Evolutionary conservation across 2,888 invertebrate genomes (phyloP).

Genomic region (Pachydiplax longipennis): DNA sequence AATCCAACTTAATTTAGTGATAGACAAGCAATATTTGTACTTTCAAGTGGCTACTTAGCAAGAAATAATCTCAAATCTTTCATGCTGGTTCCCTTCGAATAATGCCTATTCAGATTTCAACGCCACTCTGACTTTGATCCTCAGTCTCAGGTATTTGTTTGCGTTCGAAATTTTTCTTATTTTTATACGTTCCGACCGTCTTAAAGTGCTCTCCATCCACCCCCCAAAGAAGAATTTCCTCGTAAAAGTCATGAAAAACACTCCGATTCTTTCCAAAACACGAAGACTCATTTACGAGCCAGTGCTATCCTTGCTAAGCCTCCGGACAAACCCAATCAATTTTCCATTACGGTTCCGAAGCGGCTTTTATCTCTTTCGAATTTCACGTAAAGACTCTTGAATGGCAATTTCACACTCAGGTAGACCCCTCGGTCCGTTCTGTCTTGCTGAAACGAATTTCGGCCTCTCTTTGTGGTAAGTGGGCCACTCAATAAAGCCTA

Average conservation of each 20-base stretch:
- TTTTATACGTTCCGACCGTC: no score
- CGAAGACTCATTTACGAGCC: background rate
- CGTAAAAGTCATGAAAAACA: background rate
- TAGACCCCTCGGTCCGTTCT: background rate
- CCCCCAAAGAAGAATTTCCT: background rate
- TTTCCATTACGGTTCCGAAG: background rate
- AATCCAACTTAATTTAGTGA: no score
- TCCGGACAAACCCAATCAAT: background rate
- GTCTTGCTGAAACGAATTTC: background rate
- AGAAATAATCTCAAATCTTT: no score
- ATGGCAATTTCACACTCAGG: background rate
- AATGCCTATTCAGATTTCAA: no score
- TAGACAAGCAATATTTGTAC: no score
- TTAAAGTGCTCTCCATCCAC: background rate
- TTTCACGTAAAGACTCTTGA: background rate
- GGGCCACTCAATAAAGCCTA: background rate
- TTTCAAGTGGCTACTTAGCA: no score
- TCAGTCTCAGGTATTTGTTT: no score
- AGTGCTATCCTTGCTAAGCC: background rate
- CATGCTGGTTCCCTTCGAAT: no score
- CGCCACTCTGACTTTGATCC: no score
- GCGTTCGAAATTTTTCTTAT: no score
- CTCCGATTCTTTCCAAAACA: background rate
- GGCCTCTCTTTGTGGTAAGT: background rate
- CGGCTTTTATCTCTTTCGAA: background rate